phyloP scores from a whole-genome alignment of 2,113 vertebrate species.

The Mus pahari region DNA sequence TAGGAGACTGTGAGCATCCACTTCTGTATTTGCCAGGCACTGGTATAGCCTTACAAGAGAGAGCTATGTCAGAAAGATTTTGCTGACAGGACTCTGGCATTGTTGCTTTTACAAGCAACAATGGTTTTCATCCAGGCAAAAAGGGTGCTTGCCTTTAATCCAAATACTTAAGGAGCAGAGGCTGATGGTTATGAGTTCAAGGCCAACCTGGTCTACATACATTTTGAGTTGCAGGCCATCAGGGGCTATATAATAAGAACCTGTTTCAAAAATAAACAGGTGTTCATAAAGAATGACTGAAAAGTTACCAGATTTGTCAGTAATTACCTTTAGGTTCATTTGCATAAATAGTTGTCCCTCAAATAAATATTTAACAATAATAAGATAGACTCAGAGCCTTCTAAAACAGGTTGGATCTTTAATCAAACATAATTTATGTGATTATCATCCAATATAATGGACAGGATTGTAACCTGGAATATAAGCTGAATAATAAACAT shows the following conservation, averaged over 20 bases:
- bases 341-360: not conserved
- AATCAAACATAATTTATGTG: not conserved
- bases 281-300: not conserved
- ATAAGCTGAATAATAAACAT: not conserved
- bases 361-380: not conserved
- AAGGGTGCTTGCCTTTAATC: not conserved
- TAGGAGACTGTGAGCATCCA: too few relatives aligned
- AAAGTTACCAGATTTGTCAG: not conserved
- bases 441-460: not conserved
- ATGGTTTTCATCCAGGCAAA: not conserved
- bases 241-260: not conserved
- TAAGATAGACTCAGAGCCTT: not conserved
- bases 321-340: not conserved
- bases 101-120: not conserved
- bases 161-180: not conserved
- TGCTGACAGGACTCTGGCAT: too few relatives aligned
- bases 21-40: too few relatives aligned
- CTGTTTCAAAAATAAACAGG: not conserved
- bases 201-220: not conserved
- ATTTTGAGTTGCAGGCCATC: not conserved
- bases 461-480: not conserved
- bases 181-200: not conserved
- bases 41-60: too few relatives aligned
- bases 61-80: too few relatives aligned
- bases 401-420: not conserved